Evolutionary conservation across 1,140 invertebrate genomes (phyloP), one percentile per base, ranked within the genome.

Genomic region (Calliphora vicina): DNA sequence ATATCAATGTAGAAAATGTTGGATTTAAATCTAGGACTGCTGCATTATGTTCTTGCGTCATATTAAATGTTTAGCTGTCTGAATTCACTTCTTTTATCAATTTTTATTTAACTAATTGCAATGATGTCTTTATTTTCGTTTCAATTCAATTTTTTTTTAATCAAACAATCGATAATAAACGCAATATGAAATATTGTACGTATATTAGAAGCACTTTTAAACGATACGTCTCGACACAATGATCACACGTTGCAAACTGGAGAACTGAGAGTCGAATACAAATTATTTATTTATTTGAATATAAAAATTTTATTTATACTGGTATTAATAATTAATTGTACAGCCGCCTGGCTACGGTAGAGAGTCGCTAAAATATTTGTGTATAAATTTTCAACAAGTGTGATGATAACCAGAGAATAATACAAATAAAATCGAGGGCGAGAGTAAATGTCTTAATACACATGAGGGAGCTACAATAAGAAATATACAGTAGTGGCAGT

Each of bases 1-100:
- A 92, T 83, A 91, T 89, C 61, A 92, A 85, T 81, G 84, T 85
- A 10, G 90, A 90, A 15, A 29, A 82, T 42, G 80, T 29, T 25
- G 61, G 1, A 10, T 67, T 67, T n/a, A 67, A 67, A 67, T 23
- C 8, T n/a, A 67, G 10, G 23, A 25, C 1, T 20, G 8, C 1
- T 20, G 8, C 20, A 23, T 23, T 23, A 67, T 67, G 10, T 67
- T 67, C n/a, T 67, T 57, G 50, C 50, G 50, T 57, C 50, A 57
- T 23, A 23, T 67, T 23, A 1, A 6, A 67, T 5, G n/a, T 67
- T 67, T 67, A 6, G 6, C 23, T 67, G 20, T 6, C 6, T 67
- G 9, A 25, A 17, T 67, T 67, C 9, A 67, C 20, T 67, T 67
- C 45, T 50, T 15, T 67, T 67, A 67, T 67, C 61, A 67, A 23